phyloP scores from a whole-genome alignment of 2,888 invertebrate genomes.

The Limenitis camilla region DNA sequence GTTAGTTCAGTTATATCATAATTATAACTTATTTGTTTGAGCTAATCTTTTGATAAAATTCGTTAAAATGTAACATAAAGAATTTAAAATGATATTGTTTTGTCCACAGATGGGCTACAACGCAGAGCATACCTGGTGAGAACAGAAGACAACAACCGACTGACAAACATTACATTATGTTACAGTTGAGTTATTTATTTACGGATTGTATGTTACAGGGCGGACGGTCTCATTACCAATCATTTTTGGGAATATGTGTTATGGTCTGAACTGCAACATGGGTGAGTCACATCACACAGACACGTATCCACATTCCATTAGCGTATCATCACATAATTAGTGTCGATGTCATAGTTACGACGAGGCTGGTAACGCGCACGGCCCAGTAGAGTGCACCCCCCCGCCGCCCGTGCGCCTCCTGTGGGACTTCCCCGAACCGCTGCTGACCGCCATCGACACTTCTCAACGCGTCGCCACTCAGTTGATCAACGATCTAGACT shows the following conservation, averaged over 20 bases:
- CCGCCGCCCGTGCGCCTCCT: slow-evolving; percentile 89
- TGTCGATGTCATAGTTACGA: too few relatives aligned
- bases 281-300: too few relatives aligned
- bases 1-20: too few relatives aligned
- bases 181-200: too few relatives aligned
- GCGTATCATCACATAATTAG: too few relatives aligned
- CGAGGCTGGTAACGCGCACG: slow-evolving; percentile 83
- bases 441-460: slow-evolving; percentile 81
- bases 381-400: slow-evolving; percentile 83
- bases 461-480: slow-evolving; percentile 82
- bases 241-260: slow-evolving; percentile 94
- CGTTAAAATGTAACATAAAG: too few relatives aligned
- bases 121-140: slow-evolving; percentile 99
- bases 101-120: slow-evolving; percentile 98
- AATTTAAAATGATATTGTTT: too few relatives aligned
- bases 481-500: slow-evolving; percentile 91
- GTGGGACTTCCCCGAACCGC: slow-evolving; percentile 85
- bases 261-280: slow-evolving; percentile 82
- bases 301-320: too few relatives aligned
- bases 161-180: too few relatives aligned
- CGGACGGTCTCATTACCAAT: slow-evolving; percentile 97
- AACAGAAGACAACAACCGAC: too few relatives aligned
- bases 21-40: too few relatives aligned
- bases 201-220: slow-evolving; percentile 74
- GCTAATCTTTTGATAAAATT: too few relatives aligned